phyloP scores from a whole-genome alignment of 2,797 vertebrate genomes.

The Gorsachius magnificus region DNA sequence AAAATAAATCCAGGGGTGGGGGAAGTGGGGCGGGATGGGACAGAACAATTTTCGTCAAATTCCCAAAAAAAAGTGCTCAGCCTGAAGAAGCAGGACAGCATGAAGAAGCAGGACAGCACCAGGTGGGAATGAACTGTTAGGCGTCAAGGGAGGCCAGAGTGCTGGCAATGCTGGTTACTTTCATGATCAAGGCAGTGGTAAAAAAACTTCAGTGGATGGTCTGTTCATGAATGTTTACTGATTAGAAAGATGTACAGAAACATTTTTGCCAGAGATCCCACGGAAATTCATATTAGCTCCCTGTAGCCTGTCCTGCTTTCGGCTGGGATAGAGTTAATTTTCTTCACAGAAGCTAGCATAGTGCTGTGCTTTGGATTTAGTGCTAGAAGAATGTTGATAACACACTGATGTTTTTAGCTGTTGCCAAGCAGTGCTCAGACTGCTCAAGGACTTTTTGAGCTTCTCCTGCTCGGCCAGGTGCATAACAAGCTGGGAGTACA shows the following conservation, averaged over 20 bases:
- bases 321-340: too few species aligned
- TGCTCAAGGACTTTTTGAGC: too few species aligned
- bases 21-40: neutral
- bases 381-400: too few species aligned
- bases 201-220: neutral
- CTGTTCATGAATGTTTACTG: neutral
- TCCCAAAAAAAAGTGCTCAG: neutral
- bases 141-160: accelerated
- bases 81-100: neutral
- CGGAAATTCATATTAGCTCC: neutral
- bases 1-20: neutral
- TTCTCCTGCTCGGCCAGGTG: too few species aligned
- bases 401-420: too few species aligned
- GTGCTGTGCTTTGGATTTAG: too few species aligned
- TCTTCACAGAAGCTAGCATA: too few species aligned
- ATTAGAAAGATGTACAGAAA: neutral
- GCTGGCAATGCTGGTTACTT: neutral
- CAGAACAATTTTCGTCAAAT: neutral
- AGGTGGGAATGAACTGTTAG: neutral
- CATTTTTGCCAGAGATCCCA: neutral
- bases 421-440: too few species aligned
- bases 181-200: neutral
- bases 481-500: too few species aligned
- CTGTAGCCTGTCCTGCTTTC: too few species aligned
- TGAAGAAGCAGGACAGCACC: neutral